Conservation (phyloP, 53 echinoderm and acorn worm species). For the Holothuria scabra region DNA sequence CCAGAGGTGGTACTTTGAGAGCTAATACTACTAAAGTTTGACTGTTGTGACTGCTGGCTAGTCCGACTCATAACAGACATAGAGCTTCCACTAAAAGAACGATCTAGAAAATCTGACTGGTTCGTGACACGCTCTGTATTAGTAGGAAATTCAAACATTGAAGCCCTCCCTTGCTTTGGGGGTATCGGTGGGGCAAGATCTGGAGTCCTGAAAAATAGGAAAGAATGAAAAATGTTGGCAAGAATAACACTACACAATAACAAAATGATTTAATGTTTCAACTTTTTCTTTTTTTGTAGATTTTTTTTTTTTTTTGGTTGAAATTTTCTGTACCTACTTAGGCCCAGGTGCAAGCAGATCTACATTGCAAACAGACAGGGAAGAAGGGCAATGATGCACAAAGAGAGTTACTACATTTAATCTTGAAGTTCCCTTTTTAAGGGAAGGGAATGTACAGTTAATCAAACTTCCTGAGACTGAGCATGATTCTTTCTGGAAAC, state of each 20-base stretch:
- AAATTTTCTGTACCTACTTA: too few relatives aligned
- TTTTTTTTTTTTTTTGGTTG: too few relatives aligned
- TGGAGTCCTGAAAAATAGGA: not conserved
- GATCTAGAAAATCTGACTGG: constrained; percentile 49
- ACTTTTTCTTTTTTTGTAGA: too few relatives aligned
- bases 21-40: constrained; percentile 72
- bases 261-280: too few relatives aligned
- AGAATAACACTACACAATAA: not conserved
- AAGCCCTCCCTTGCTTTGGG: constrained; percentile 60
- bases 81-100: constrained; percentile 78
- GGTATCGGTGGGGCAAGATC: constrained; percentile 77
- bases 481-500: too few relatives aligned
- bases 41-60: constrained; percentile 77
- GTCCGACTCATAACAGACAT: constrained; percentile 76
- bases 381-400: too few relatives aligned
- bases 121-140: not conserved
- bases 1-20: constrained; percentile 69
- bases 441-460: too few relatives aligned
- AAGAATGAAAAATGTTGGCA: not conserved
- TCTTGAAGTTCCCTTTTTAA: too few relatives aligned
- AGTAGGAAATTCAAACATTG: constrained; percentile 47
- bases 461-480: too few relatives aligned
- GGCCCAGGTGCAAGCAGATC: too few relatives aligned
- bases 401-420: too few relatives aligned
- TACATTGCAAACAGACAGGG: too few relatives aligned